Base-by-base conservation (phyloP, 1,140 invertebrate genomes). In the Drosophila ficusphila region DNA sequence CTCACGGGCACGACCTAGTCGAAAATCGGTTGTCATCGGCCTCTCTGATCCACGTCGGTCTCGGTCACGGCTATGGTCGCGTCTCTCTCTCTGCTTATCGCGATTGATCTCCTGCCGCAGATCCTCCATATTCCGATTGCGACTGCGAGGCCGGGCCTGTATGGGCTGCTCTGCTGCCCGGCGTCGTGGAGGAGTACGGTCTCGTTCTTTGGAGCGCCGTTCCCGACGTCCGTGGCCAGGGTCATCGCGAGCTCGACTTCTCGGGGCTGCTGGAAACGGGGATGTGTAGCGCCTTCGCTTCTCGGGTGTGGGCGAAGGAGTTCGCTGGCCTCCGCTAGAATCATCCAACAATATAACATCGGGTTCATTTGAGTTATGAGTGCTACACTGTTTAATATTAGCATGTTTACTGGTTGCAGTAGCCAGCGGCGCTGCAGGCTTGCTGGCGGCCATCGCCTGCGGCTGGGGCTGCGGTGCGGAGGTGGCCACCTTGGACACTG, bases 281-380 rank as follows among this genome's bases (percentile, higher is more conserved):
- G 76, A 64, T 53, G 56, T 27, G 14, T 79, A 81, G 16, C 79
- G 81, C 60, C 67, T 68, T 53, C 81, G 86, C 52, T 81, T 75
- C 33, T 79, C 74, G 25, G 58, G 57, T 7, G 58, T 56, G 27
- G 83, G 83, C 36, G 79, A 86, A 18, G 89, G 90, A 31, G 90
- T 88, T 19, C 76, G 76, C 23, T 89, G 81, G 44, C 82, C 89
- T 81, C 89, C 90, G 64, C 90, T 91, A 90, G 90, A 91, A 91
- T 91, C 91, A 89, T 92, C 92, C 76, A 92, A 91, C 79, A 92
- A 90, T 79, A 92, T 92, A 75, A 92, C 79, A 81, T 91, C 91
- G 62, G 88, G 62, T 79, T 90, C 81, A 79, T 90, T 85, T 82
- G 76, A 90, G 90, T 92, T 73, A 77, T 79, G 74, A 64, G 73